Conservation (phyloP, 2,888 invertebrate species). For the Melanotus villosus region DNA sequence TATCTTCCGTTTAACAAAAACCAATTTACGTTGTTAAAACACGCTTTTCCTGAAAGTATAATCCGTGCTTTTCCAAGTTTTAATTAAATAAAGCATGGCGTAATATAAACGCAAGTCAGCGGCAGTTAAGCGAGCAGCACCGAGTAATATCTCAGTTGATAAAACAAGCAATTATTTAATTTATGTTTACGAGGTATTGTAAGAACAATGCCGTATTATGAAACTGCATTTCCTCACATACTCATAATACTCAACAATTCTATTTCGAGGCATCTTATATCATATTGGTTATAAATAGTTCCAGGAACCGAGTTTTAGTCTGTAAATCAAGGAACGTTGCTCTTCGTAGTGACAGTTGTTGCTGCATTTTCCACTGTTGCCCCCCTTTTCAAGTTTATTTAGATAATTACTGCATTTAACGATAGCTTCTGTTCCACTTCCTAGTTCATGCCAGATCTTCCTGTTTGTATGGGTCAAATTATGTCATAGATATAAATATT, state of each 20-base stretch:
- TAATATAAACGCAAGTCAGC: background rate
- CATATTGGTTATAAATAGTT: constrained; percentile 24
- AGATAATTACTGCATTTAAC: constrained; percentile 5
- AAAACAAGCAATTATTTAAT: constrained; percentile 1
- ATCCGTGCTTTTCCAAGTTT: background rate
- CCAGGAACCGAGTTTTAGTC: constrained; percentile 9
- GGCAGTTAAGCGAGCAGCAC: background rate
- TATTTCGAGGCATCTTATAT: constrained; percentile 21
- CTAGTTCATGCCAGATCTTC: background rate
- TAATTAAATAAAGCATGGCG: background rate
- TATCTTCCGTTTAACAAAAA: too few relatives aligned
- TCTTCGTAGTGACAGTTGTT: background rate
- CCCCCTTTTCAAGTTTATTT: constrained; percentile 22
- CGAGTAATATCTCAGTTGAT: constrained; percentile 1
- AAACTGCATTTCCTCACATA: background rate
- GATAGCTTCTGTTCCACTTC: background rate
- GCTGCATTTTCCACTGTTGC: constrained; percentile 20
- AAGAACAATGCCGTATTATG: background rate
- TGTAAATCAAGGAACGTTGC: constrained; percentile 17
- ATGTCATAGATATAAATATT: background rate
- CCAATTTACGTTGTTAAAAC: too few relatives aligned
- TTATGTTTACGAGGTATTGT: constrained; percentile 21
- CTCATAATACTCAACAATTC: constrained; percentile 8
- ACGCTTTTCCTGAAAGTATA: too few relatives aligned
- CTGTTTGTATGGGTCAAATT: background rate